phyloP scores from a whole-genome alignment of 2,888 invertebrate genomes.

The Notodonta dromedarius region DNA sequence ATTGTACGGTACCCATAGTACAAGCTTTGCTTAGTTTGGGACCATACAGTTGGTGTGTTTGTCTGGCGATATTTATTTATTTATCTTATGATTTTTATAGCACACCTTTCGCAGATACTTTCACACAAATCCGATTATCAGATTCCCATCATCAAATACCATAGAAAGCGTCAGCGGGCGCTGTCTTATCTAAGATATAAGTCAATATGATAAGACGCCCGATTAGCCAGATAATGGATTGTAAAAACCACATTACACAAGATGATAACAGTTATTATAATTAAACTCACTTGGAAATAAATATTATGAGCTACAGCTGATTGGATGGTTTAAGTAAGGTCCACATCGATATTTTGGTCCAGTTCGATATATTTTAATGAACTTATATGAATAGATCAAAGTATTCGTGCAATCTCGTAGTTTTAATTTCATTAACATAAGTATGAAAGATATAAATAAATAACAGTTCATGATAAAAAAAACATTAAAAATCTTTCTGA shows the following conservation, averaged over 20 bases:
- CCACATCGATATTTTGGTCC: too few relatives aligned
- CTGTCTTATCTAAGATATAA: conserved; percentile 24
- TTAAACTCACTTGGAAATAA: background rate
- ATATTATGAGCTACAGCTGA: background rate
- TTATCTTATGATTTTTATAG: too few relatives aligned
- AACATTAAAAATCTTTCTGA: too few relatives aligned
- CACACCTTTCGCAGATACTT: background rate
- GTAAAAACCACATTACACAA: conserved; percentile 26
- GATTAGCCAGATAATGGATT: conserved; percentile 28
- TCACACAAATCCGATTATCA: background rate
- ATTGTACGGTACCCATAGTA: too few relatives aligned
- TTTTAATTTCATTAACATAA: too few relatives aligned
- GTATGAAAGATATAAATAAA: background rate
- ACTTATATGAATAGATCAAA: too few relatives aligned
- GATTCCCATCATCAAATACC: background rate
- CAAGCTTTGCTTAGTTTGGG: too few relatives aligned
- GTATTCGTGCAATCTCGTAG: too few relatives aligned
- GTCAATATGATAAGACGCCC: conserved; percentile 29
- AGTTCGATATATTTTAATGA: too few relatives aligned
- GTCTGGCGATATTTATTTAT: too few relatives aligned
- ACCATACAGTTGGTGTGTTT: too few relatives aligned
- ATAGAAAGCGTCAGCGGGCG: background rate
- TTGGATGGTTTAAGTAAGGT: too few relatives aligned
- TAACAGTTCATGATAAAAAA: background rate
- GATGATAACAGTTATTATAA: conserved; percentile 13